Conservation (phyloP, 2,113 vertebrate species). For the Actenoides lindsayi region DNA sequence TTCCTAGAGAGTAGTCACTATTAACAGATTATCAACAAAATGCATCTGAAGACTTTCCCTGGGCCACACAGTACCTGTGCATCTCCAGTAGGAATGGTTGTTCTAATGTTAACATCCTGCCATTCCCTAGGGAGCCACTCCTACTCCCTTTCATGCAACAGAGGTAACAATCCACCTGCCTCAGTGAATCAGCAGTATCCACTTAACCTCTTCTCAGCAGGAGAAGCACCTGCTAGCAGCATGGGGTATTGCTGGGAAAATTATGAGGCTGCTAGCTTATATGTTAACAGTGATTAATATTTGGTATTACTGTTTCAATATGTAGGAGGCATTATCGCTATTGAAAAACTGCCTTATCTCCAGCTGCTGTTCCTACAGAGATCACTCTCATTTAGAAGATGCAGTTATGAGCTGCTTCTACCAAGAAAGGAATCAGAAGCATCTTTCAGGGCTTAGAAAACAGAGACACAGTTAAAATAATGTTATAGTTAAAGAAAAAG, state of each 20-base stretch:
- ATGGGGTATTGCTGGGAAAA: conserved; percentile 52
- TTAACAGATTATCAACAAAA: conserved; percentile 3
- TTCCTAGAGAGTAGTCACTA: background rate
- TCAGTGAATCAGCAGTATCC: conserved; percentile 56
- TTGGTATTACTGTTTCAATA: conserved; percentile 64
- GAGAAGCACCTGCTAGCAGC: conserved; percentile 61
- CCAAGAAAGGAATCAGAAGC: background rate
- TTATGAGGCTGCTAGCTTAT: conserved; percentile 44
- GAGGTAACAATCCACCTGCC: conserved; percentile 55
- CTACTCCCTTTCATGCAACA: background rate
- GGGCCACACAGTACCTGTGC: background rate
- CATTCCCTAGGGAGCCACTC: background rate
- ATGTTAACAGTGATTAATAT: conserved; percentile 72
- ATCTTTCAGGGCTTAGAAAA: background rate
- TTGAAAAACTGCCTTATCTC: conserved; percentile 37
- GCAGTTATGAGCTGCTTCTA: background rate
- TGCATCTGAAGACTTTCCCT: background rate
- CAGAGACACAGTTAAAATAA: background rate
- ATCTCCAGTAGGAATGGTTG: background rate
- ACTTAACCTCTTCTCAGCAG: conserved; percentile 70
- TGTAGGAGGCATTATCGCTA: conserved; percentile 32
- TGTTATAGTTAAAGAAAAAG: background rate
- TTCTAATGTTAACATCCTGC: conserved; percentile 19
- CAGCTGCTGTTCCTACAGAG: conserved; percentile 37
- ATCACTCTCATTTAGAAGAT: background rate